phyloP scores from a whole-genome alignment of 2,797 vertebrate species.

The Glossophaga mutica region DNA sequence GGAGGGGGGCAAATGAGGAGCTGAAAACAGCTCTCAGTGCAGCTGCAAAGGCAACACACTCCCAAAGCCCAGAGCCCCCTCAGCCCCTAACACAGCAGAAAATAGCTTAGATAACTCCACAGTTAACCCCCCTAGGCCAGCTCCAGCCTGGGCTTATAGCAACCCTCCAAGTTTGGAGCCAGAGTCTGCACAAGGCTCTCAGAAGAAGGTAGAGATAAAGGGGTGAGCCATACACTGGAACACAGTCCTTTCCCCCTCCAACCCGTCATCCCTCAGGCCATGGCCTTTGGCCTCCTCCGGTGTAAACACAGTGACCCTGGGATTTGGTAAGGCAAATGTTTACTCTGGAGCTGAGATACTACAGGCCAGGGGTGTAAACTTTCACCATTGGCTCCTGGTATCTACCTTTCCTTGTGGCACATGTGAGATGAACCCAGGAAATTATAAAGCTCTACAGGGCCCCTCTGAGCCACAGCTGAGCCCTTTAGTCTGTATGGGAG shows the following conservation, averaged over 20 bases:
- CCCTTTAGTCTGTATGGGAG: background rate
- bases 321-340: constrained; percentile 70
- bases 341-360: constrained; percentile 44
- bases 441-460: background rate
- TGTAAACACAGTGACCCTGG: constrained; percentile 58
- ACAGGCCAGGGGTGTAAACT: background rate
- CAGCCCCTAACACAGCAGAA: background rate
- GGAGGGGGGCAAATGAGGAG: background rate
- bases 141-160: background rate
- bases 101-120: background rate
- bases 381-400: background rate
- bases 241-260: background rate
- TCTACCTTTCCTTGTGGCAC: background rate
- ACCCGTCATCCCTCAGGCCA: background rate
- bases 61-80: constrained; percentile 16
- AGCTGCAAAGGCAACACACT: constrained; percentile 44
- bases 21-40: constrained; percentile 51
- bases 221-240: background rate
- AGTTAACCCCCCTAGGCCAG: background rate
- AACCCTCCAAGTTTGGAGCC: background rate
- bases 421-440: background rate
- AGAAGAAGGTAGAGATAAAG: background rate
- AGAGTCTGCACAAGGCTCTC: background rate
- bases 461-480: background rate
- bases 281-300: constrained; percentile 41